phyloP scores from a whole-genome alignment of 2,113 vertebrate species.

The Cephalopholis sonnerati region DNA sequence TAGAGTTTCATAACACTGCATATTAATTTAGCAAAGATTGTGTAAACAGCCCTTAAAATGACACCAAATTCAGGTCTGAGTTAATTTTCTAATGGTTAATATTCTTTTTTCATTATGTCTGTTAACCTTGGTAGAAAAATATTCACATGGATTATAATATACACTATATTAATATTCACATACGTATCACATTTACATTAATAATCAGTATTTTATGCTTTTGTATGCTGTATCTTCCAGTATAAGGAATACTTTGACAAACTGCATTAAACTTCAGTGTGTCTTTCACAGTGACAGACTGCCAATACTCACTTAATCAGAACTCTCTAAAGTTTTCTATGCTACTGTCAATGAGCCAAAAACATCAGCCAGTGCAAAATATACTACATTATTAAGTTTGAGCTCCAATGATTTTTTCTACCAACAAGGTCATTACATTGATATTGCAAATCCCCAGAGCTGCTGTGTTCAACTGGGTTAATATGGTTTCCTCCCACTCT shows the following conservation, averaged over 20 bases:
- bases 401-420: neutral
- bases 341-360: neutral
- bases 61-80: neutral
- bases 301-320: neutral
- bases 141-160: neutral
- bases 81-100: neutral
- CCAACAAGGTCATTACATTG: conserved; percentile 1
- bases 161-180: neutral
- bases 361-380: neutral
- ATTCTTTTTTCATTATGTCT: neutral
- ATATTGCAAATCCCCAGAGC: neutral
- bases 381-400: neutral
- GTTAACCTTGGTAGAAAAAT: neutral
- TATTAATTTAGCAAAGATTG: neutral
- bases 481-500: conserved; percentile 40
- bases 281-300: neutral
- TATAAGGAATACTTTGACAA: neutral
- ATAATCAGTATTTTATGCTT: neutral
- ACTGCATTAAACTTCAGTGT: neutral
- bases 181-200: too few relatives aligned
- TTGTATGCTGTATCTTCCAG: neutral
- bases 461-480: conserved; percentile 24
- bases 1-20: neutral
- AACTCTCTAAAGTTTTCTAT: neutral
- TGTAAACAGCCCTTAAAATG: neutral